Conservation (phyloP, 2,888 invertebrate genomes). For the Glaucopsyche alexis region DNA sequence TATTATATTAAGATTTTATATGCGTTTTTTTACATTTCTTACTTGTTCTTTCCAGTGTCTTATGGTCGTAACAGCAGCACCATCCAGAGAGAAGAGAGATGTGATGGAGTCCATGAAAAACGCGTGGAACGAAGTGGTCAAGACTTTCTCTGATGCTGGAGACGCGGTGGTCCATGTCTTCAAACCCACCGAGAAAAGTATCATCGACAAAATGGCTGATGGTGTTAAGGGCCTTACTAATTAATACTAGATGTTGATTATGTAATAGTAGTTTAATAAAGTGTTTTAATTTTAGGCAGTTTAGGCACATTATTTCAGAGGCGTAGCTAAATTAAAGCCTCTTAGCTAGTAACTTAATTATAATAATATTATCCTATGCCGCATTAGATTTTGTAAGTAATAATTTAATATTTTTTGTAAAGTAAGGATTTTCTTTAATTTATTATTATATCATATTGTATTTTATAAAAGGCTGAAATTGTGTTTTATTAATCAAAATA, state of each 20-base stretch:
- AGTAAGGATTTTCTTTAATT: background rate
- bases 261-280: conserved; percentile 2
- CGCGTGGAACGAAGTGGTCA: conserved; percentile 63
- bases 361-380: background rate
- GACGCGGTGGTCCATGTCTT: conserved; percentile 68
- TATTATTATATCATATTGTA: background rate
- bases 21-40: too few relatives aligned
- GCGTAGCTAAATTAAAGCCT: background rate
- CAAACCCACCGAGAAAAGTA: conserved; percentile 66
- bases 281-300: background rate
- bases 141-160: conserved; percentile 60
- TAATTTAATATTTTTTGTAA: background rate
- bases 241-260: conserved; percentile 29
- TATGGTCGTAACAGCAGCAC: conserved; percentile 46
- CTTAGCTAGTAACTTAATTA: background rate
- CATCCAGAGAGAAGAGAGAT: conserved; percentile 52
- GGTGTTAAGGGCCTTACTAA: conserved; percentile 55
- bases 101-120: conserved; percentile 67
- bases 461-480: background rate
- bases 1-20: too few relatives aligned
- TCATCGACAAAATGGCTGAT: conserved; percentile 61
- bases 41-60: background rate
- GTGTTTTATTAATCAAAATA: background rate
- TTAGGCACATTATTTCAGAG: background rate
- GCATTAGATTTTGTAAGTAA: background rate